These are phyloP conservation scores for Drosophila lacertosa DNA, from an alignment of 1,140 invertebrate genomes.

Conservation along the genomic window DNA sequence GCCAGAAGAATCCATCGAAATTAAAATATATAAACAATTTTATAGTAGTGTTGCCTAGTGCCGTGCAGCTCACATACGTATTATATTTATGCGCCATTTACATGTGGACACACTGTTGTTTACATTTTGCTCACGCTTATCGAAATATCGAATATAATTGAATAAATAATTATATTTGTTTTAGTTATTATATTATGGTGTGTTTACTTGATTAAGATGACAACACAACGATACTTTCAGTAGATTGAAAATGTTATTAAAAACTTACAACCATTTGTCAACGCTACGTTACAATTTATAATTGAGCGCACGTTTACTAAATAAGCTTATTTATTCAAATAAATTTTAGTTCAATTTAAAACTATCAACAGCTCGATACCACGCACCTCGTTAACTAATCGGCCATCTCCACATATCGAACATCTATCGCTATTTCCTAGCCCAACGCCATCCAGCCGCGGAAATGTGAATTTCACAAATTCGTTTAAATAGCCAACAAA, in stretches of 20 bases:
- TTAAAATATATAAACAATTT: slow-evolving; percentile 33
- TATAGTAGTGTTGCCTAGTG: slow-evolving; percentile 1
- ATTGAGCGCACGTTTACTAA: too few relatives aligned
- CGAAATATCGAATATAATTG: slow-evolving; percentile 10
- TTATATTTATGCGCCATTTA: neutral
- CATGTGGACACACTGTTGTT: slow-evolving; percentile 9
- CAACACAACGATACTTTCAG: too few relatives aligned
- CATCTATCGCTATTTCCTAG: slow-evolving; percentile 16
- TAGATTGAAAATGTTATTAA: too few relatives aligned
- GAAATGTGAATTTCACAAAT: slow-evolving; percentile 68
- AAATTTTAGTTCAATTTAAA: neutral
- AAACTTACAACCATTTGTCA: too few relatives aligned
- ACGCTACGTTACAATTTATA: too few relatives aligned
- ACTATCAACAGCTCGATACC: neutral
- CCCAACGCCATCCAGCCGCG: slow-evolving; percentile 47
- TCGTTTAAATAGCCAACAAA: slow-evolving; percentile 39
- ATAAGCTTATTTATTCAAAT: too few relatives aligned
- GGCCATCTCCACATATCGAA: slow-evolving; percentile 9
- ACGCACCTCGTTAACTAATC: neutral
- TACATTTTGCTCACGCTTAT: neutral
- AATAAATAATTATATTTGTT: neutral
- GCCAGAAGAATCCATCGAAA: slow-evolving; percentile 60
- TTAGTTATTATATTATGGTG: too few relatives aligned
- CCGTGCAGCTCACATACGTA: neutral
- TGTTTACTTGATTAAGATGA: too few relatives aligned